These are phyloP conservation scores for Gopherus flavomarginatus DNA, from an alignment of 2,113 vertebrate genomes.

Conservation along the genomic window DNA sequence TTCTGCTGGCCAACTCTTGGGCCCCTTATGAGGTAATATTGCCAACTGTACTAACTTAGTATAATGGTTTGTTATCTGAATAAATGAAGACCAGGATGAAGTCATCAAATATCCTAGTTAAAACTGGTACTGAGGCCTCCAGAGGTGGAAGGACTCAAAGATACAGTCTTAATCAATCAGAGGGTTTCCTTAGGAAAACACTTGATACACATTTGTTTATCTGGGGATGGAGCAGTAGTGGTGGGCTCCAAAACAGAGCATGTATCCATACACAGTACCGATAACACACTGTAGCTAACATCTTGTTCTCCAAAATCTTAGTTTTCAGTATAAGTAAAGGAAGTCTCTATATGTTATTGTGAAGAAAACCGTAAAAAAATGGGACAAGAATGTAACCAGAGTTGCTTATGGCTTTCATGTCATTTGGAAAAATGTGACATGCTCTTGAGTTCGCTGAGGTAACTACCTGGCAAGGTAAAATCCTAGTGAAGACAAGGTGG, in stretches of 20 bases:
- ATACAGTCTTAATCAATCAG: not conserved
- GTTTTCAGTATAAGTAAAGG: not conserved
- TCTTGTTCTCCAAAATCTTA: not conserved
- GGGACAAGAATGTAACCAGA: not conserved
- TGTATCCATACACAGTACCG: not conserved
- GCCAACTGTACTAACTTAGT: not conserved
- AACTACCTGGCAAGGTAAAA: not conserved
- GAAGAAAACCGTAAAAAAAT: not conserved
- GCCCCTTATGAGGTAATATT: not conserved
- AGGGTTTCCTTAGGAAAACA: not conserved
- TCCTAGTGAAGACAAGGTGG: not conserved
- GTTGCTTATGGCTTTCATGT: not conserved
- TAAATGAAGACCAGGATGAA: not conserved
- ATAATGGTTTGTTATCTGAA: not conserved
- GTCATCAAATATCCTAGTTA: not conserved
- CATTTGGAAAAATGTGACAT: not conserved
- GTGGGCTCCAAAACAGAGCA: not conserved
- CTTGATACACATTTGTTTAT: no score
- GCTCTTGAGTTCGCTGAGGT: not conserved
- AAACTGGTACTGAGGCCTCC: not conserved
- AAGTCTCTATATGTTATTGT: not conserved
- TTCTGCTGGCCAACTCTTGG: not conserved
- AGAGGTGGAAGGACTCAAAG: not conserved
- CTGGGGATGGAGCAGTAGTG: not conserved
- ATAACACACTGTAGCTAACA: not conserved